Evolutionary conservation across 2,797 vertebrate genomes (phyloP), one percentile per base, ranked within the genome.

Genomic region (Eupleurogrammus muticus): DNA sequence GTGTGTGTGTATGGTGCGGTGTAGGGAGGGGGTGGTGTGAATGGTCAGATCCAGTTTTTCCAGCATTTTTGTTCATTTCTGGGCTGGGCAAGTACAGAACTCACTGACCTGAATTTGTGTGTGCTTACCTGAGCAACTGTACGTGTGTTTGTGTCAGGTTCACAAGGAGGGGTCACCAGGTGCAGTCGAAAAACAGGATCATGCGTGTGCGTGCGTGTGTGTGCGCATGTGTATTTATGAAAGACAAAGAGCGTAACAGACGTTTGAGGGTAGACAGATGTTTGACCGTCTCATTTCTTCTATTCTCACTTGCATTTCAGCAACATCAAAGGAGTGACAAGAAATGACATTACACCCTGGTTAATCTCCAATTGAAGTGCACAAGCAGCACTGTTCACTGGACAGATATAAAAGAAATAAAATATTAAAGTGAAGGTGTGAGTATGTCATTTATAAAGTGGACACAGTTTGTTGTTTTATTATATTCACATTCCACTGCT

Each of bases 31-130:
- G 20, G 21, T 4, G 48, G 5, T 10, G 4, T 44, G 35, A 38
- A 65, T 24, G 49, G 73, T 78, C 47, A 75, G 66, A 90, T 86
- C 88, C 80, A 85, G 90, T 90, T 90, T 70, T 89, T 89, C 87
- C 67, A 24, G 87, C 73, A 76, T 73, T 78, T 73, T 67, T 38
- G 20, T 67, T 66, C 48, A 20, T 63, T 77, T 60, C 50, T 35
- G 19, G 50, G 28, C 53, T 40, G 28, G 23, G 63, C 2, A 13
- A 49, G n/a, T 60, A 76, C 56, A 66, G 70, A 82, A 81, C 64
- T 50, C 21, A 73, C 78, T 83, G 75, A 63, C 63, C 79, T 70
- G 11, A 80, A 60, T 59, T 28, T 75, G 53, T 40, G 35, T 53
- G 17, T 66, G 47, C 68, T 72, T 66, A 64, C 46, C 52, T 28